These are phyloP conservation scores for Girardinichthys multiradiatus DNA, from an alignment of 2,113 vertebrate species.

Conservation along the genomic window DNA sequence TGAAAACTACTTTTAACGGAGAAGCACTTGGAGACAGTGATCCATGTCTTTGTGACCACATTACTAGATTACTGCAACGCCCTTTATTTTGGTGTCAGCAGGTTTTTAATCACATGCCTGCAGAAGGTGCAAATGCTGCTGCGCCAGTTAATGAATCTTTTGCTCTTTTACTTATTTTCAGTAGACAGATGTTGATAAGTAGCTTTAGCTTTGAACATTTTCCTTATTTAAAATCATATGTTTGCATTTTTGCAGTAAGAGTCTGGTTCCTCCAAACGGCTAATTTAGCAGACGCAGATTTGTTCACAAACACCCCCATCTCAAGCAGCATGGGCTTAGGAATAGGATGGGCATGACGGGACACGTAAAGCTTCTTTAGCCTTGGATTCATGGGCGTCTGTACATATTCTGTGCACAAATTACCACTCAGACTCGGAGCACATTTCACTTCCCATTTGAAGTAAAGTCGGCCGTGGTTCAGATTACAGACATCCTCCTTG, in stretches of 20 bases:
- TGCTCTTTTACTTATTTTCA: too few relatives aligned
- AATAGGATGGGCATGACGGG: constrained; percentile 72
- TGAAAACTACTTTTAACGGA: too few relatives aligned
- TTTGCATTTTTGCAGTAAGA: background rate
- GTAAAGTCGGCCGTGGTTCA: constrained; percentile 76
- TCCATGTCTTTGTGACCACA: too few relatives aligned
- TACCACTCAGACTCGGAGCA: constrained; percentile 76
- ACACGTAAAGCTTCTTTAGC: constrained; percentile 66
- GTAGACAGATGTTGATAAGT: background rate
- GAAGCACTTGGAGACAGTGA: too few relatives aligned
- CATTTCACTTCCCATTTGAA: constrained; percentile 73
- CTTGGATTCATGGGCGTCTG: constrained; percentile 71
- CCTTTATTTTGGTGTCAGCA: too few relatives aligned
- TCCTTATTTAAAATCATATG: background rate
- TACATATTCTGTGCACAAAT: constrained; percentile 75
- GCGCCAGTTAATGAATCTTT: too few relatives aligned
- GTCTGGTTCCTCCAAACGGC: constrained; percentile 33
- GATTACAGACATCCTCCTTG: constrained; percentile 45
- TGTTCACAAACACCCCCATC: constrained; percentile 73
- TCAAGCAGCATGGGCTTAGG: constrained; percentile 64
- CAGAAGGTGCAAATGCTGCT: too few relatives aligned
- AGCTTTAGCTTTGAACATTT: background rate
- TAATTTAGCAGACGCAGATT: background rate
- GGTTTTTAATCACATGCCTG: too few relatives aligned
- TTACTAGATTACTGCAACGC: too few relatives aligned